A percentile compares a stretch with the other conserved stretches of the same genome.
Conservation (phyloP, 2,888 invertebrate genomes). For the Hyles lineata region DNA sequence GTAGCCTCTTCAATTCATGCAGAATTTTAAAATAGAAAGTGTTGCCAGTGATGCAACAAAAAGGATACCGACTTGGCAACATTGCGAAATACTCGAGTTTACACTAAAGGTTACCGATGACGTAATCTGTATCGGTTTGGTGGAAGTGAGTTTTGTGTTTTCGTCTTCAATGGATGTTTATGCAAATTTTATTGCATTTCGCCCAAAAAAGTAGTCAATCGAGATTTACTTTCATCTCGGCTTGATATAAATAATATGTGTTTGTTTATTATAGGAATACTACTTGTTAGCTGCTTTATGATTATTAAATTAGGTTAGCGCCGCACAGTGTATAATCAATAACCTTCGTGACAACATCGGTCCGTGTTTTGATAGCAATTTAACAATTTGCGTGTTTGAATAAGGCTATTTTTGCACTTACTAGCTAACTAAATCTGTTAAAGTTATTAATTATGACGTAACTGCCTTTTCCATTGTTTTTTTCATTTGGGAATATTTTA, state of each 20-base stretch:
- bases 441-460: no score
- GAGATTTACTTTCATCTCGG: neutral
- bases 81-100: conserved; percentile 19
- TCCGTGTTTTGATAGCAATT: no score
- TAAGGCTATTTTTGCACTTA: no score
- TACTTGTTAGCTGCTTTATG: neutral
- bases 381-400: no score
- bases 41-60: conserved; percentile 7
- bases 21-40: conserved; percentile 21
- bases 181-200: neutral
- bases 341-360: no score
- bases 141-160: conserved; percentile 5
- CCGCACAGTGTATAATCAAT: no score
- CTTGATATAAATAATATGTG: no score
- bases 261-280: neutral
- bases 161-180: neutral
- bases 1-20: neutral
- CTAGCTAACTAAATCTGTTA: no score
- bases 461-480: no score
- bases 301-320: neutral
- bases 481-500: no score
- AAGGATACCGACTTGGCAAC: conserved; percentile 18
- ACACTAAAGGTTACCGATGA: neutral
- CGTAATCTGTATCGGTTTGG: neutral
- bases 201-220: neutral